These are phyloP conservation scores for Nephotettix cincticeps DNA, from an alignment of 1,140 invertebrate species.

Conservation along the genomic window DNA sequence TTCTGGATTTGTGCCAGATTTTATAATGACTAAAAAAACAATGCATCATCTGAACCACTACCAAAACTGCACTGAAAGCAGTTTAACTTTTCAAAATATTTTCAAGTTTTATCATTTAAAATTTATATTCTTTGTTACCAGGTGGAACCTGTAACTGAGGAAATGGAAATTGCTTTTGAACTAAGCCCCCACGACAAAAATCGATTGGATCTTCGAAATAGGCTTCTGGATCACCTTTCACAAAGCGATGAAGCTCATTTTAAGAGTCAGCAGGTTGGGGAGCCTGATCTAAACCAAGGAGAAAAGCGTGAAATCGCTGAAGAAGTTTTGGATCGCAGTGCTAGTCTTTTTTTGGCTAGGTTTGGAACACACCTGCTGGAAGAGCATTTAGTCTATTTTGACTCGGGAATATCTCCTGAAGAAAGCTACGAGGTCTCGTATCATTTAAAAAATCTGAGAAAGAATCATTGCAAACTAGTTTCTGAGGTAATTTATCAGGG, in stretches of 20 bases:
- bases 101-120: no score
- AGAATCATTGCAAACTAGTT: constrained; percentile 9
- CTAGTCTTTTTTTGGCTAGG: constrained; percentile 66
- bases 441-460: constrained; percentile 49
- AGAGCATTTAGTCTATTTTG: constrained; percentile 68
- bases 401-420: constrained; percentile 41
- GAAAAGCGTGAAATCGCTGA: constrained; percentile 71
- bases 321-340: constrained; percentile 63
- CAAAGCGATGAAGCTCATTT: constrained; percentile 35
- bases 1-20: no score
- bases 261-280: constrained; percentile 70
- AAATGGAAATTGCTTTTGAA: background rate
- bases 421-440: constrained; percentile 59
- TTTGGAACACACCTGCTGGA: constrained; percentile 72
- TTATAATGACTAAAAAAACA: no score
- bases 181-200: background rate
- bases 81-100: no score
- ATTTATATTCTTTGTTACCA: no score
- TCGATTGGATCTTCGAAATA: constrained; percentile 12
- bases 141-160: no score
- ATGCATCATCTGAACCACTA: no score
- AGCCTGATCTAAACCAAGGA: constrained; percentile 63
- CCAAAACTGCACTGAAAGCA: no score
- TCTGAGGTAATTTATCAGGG: background rate
- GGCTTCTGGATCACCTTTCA: constrained; percentile 35